Evolutionary conservation across 2,888 invertebrate genomes (phyloP), one percentile per base, ranked within the genome.

Genomic region (Drosophila putrida): DNA sequence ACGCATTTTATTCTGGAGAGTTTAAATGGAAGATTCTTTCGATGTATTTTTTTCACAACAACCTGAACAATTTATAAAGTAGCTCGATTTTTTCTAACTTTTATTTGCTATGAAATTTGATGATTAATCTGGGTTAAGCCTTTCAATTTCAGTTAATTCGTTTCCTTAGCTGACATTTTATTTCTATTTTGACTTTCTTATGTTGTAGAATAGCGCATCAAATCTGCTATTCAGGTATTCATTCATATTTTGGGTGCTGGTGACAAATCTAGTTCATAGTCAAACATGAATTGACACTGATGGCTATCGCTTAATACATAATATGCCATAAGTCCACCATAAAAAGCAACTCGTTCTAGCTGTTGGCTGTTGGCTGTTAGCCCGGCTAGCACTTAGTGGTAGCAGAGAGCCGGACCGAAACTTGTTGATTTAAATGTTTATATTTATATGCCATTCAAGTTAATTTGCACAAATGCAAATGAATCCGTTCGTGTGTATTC

Each of bases 381-480:
- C 20, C 6, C n/a, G 31, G 15, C 49, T 43, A 58, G 53, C 76
- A 53, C 70, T 75, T 75, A 60, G 64, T 63, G 43, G 51, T 41
- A 51, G 58, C 60, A 36, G 15, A 6, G 28, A 47, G 36, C 13
- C 20, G 6, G n/a, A n/a, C n/a, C n/a, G n/a, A 71, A 68, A 71
- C 78, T 78, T 36, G 75, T 79, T 80, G 70, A 78, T 75, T 82
- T 84, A 84, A 87, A 83, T 84, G 80, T 66, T 84, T 80, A 77
- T 77, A 62, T 76, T 71, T 81, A 78, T 75, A 77, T 57, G 71
- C 66, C 78, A 80, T 80, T 84, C 79, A 67, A 80, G 65, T 70
- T 79, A 87, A 83, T 83, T 83, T 83, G 80, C 75, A 75, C 75
- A 82, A 75, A 87, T 75, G 75, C 80, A 82, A 87, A 83, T 87